Conservation (phyloP, 1,140 invertebrate species). For the Piezodorus guildinii region DNA sequence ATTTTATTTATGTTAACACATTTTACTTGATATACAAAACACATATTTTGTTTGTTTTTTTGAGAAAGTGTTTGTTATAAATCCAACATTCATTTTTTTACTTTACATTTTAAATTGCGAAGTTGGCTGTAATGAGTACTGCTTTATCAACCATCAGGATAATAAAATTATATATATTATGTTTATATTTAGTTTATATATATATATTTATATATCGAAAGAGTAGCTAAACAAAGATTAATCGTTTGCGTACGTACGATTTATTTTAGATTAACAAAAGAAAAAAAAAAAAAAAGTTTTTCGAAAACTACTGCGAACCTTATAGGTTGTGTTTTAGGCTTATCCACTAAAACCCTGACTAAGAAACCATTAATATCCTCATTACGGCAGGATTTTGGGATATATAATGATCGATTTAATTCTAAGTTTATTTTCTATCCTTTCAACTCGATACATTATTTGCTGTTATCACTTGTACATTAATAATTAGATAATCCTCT, state of each 20-base stretch:
- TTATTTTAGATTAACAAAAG: background rate
- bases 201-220: too few species aligned
- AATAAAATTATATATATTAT: conserved; percentile 2
- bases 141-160: background rate
- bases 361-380: conserved; percentile 18
- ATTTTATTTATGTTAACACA: too few species aligned
- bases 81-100: background rate
- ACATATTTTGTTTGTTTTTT: too few species aligned
- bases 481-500: conserved; percentile 3
- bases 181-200: too few species aligned
- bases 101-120: background rate
- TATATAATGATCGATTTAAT: conserved; percentile 1
- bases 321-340: conserved; percentile 17
- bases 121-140: conserved; percentile 7
- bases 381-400: conserved; percentile 21
- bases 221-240: conserved; percentile 2
- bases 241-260: too few species aligned
- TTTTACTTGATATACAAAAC: too few species aligned
- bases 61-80: too few species aligned
- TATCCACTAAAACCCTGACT: conserved; percentile 25
- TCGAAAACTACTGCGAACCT: conserved; percentile 23
- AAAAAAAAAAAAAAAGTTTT: background rate
- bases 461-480: conserved; percentile 11
- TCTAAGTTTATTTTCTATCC: too few species aligned
- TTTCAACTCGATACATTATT: background rate